Base-by-base conservation (phyloP, 1,140 invertebrate genomes). In the Ridgeia piscesae region DNA sequence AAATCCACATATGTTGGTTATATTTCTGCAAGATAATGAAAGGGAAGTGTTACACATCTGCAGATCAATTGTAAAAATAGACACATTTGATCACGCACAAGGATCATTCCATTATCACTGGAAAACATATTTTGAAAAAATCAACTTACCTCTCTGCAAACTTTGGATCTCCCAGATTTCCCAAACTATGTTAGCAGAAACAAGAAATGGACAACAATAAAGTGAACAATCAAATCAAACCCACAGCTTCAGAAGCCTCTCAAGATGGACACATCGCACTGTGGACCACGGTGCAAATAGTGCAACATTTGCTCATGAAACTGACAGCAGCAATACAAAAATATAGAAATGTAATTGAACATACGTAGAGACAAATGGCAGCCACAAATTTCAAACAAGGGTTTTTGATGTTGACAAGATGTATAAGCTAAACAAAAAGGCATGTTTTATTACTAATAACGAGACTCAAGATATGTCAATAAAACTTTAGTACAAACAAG, bases 171-270 rank as follows among this genome's bases (percentile, higher is more conserved):
- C 58, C 58, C 11, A 77, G 58, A 31, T 77, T 77, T 77, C 58
- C 58, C 58, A 77, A 77, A 77, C 58, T 77, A 77, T 77, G 58
- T 77, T 77, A 77, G 58, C 58, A 77, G 58, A 77, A 77, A 77
- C 58, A 77, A 77, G 17, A 77, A 77, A 77, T 77, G 58, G 27
- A 31, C 27, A 77, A 42, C 11, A 42, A n/a, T 11, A 42, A 42
- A 42, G 42, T 42, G 58, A 77, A 77, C 58, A 77, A 77, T 21
- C 58, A 77, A 31, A 77, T 4, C 17, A 77, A 50, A 50, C 48
- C n/a, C n/a, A 42, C 42, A 42, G 0, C 58, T 77, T 42, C 42
- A 42, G 42, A 77, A 77, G n/a, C 58, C 58, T 4, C 58, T 77
- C 14, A 77, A 77, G 58, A 77, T 21, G 27, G 27, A 77, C 27